These are phyloP conservation scores for Circaetus gallicus DNA, from an alignment of 2,113 vertebrate genomes.

Conservation along the genomic window DNA sequence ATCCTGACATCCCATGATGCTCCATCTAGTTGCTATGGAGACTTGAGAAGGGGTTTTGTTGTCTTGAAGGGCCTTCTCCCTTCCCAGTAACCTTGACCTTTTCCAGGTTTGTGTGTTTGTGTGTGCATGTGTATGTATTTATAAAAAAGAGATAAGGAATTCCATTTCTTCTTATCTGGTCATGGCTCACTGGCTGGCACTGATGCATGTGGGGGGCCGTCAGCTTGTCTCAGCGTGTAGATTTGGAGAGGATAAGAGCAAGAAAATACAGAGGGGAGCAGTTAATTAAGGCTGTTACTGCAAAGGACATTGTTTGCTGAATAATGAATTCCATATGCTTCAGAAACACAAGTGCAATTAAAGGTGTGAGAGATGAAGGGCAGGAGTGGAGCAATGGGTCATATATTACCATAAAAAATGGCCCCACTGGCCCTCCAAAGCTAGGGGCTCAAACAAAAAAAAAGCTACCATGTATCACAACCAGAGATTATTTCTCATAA, in stretches of 20 bases:
- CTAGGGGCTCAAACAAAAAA: not conserved
- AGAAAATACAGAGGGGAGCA: slow-evolving; percentile 57
- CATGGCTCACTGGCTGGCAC: slow-evolving; percentile 62
- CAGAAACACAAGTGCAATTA: slow-evolving; percentile 67
- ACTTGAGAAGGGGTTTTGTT: slow-evolving; percentile 67
- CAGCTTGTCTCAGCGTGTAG: slow-evolving; percentile 26
- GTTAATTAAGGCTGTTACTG: slow-evolving; percentile 78
- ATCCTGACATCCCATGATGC: slow-evolving; percentile 69
- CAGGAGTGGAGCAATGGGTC: not conserved
- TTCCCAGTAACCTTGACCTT: slow-evolving; percentile 81
- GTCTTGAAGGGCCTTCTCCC: slow-evolving; percentile 71
- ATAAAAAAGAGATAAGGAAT: slow-evolving; percentile 74
- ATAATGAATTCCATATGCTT: slow-evolving; percentile 71
- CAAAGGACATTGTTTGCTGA: slow-evolving; percentile 73
- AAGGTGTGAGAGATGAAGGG: slow-evolving; percentile 52
- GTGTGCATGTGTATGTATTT: not conserved
- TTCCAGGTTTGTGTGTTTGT: slow-evolving; percentile 45
- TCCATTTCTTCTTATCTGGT: slow-evolving; percentile 81
- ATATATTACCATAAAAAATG: not conserved
- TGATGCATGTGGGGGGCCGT: slow-evolving; percentile 59
- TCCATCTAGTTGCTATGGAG: slow-evolving; percentile 76
- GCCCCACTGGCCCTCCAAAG: not conserved
- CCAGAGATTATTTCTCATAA: not conserved
- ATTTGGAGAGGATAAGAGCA: slow-evolving; percentile 68
- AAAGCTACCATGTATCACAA: not conserved